A percentile compares a stretch with the other conserved stretches of the same genome.
These are phyloP conservation scores for Diaprepes abbreviatus DNA, from an alignment of 2,888 invertebrate species.

Conservation along the genomic window DNA sequence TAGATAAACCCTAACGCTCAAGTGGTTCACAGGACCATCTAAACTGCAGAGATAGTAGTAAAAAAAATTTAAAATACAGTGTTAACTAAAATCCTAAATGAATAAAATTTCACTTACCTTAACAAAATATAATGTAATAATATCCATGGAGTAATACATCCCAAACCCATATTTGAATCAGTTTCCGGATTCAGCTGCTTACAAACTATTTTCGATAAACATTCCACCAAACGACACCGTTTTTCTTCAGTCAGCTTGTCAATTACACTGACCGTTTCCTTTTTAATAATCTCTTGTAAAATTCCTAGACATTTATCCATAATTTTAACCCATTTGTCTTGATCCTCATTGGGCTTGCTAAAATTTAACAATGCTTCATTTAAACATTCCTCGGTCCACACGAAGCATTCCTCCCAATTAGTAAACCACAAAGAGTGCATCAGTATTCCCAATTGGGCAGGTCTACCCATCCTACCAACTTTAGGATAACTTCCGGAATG, in stretches of 20 bases:
- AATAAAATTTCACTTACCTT: conserved; percentile 67
- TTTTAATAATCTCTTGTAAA: conserved; percentile 70
- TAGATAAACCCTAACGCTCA: too few relatives aligned
- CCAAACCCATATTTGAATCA: conserved; percentile 75
- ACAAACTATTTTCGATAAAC: conserved; percentile 81
- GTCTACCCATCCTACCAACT: conserved; percentile 71
- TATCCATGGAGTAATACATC: conserved; percentile 85
- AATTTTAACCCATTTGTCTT: conserved; percentile 63
- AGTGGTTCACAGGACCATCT: too few relatives aligned
- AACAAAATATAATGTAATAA: conserved; percentile 84
- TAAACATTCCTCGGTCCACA: conserved; percentile 84
- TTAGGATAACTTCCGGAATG: conserved; percentile 61
- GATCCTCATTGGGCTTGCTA: conserved; percentile 68
- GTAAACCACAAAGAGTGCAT: conserved; percentile 69
- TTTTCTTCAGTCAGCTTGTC: conserved; percentile 72
- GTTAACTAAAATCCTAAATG: too few relatives aligned
- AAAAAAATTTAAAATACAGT: too few relatives aligned
- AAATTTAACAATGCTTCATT: conserved; percentile 76
- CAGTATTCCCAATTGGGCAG: conserved; percentile 66
- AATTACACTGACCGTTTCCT: conserved; percentile 69
- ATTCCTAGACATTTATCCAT: conserved; percentile 67
- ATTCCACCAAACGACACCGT: conserved; percentile 67
- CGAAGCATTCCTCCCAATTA: conserved; percentile 72
- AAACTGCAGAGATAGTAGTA: too few relatives aligned
- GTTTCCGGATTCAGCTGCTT: conserved; percentile 83